Base-by-base conservation (phyloP, 2,888 invertebrate species). In the Synergus umbraculus region DNA sequence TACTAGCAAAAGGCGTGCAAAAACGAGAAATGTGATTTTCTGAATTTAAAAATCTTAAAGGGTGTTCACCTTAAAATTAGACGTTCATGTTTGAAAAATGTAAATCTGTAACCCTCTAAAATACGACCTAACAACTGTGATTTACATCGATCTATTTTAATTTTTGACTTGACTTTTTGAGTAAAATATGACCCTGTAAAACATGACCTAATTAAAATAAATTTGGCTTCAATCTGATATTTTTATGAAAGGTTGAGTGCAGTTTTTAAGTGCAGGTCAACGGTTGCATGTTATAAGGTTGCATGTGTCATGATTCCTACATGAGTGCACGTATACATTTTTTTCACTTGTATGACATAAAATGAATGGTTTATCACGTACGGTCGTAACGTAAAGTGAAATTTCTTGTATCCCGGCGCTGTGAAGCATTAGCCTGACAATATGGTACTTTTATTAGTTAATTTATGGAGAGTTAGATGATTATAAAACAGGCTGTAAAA, bases 401-500 rank as follows among this genome's bases (percentile, higher is more conserved):
- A 73, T 54, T 73, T 73, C 76, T 81, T 81, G 79, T 81, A 78
- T 67, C 78, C 46, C 60, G 65, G 49, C 43, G 76, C 73, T 77
- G 49, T 80, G 80, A 81, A 76, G 78, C 83, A 83, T 82, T 79
- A 82, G 76, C 76, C 66, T n/a, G 58, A 65, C 67, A 79, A 77
- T 83, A 79, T 79, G 77, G 66, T 46, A 79, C 78, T 80, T 80
- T 81, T 81, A 81, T 79, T 80, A 80, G 54, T 54, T 60, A 77
- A 49, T 82, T 78, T 79, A 83, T 79, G 78, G 80, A 76, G 79
- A 82, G 81, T 81, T 66, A 60, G 83, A 82, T 82, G 82, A 83
- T 84, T 83, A 80, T 81, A 82, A 83, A 84, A 84, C 63, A 79
- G 79, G 78, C 77, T 81, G 78, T 83, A 84, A 84, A 84, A 73